Conservation (phyloP, 1,140 invertebrate genomes). For the Drosophila athabasca region DNA sequence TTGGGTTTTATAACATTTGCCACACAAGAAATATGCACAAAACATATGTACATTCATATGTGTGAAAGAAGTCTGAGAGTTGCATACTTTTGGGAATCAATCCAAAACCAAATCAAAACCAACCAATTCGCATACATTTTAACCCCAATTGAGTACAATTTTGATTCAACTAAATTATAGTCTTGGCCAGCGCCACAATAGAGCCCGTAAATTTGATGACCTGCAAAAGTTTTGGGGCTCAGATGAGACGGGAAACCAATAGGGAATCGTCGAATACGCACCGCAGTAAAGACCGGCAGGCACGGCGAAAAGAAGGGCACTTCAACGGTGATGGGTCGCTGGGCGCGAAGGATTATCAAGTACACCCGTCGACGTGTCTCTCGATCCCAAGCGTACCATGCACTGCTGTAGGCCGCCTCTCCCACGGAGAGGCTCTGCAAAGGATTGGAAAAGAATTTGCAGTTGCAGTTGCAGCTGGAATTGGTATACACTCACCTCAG, state of each 20-base stretch:
- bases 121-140: neutral
- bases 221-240: conserved; percentile 17
- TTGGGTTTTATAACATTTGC: too few relatives aligned
- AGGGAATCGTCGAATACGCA: conserved; percentile 4
- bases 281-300: conserved; percentile 54
- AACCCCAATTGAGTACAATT: neutral
- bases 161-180: conserved; percentile 48
- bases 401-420: conserved; percentile 53
- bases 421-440: conserved; percentile 55
- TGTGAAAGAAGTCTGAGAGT: too few relatives aligned
- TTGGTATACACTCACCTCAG: conserved; percentile 27
- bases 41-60: too few relatives aligned
- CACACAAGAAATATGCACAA: too few relatives aligned
- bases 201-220: conserved; percentile 70
- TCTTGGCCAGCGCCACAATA: conserved; percentile 71
- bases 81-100: too few relatives aligned
- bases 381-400: conserved; percentile 58
- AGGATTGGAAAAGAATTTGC: neutral
- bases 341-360: conserved; percentile 57
- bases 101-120: neutral
- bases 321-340: conserved; percentile 48
- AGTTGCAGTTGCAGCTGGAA: neutral
- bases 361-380: conserved; percentile 51
- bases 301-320: conserved; percentile 65
- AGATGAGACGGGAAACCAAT: too few relatives aligned